These are phyloP conservation scores for Vulpes lagopus DNA, from an alignment of 2,113 vertebrate genomes.

Conservation along the genomic window DNA sequence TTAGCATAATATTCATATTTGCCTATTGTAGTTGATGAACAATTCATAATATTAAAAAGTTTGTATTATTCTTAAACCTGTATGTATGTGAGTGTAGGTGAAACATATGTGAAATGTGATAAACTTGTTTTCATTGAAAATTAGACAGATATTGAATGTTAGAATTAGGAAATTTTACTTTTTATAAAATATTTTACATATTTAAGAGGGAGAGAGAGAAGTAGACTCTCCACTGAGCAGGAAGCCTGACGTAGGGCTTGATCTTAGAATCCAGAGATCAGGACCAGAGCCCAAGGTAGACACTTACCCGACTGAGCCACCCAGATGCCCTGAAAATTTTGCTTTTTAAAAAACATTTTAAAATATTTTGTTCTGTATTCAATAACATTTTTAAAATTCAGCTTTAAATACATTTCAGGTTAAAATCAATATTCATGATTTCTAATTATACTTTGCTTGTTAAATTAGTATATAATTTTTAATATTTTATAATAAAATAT, in stretches of 20 bases:
- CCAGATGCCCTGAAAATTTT: background rate
- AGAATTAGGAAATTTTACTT: background rate
- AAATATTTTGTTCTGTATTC: background rate
- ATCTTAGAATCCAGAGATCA: too few species aligned
- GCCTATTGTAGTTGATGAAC: background rate
- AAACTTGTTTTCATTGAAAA: background rate
- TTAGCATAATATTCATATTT: background rate
- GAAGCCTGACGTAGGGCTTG: too few species aligned
- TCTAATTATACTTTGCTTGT: background rate
- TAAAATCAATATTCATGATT: background rate
- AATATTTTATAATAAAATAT: conserved; percentile 8
- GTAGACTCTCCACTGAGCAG: too few species aligned
- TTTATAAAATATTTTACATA: background rate
- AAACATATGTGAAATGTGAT: background rate
- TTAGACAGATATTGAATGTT: background rate
- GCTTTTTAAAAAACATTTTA: background rate
- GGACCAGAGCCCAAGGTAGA: too few species aligned
- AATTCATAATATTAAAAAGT: background rate
- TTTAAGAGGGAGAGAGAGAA: too few species aligned
- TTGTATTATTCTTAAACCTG: background rate
- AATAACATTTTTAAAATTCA: background rate
- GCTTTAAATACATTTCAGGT: background rate
- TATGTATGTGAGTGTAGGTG: background rate
- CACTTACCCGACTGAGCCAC: too few species aligned
- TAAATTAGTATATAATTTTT: background rate